Percentiles rank a stretch among this genome's conserved stretches.
Conservation (phyloP, 2,113 vertebrate species). For the Amblyopsis rosae region DNA sequence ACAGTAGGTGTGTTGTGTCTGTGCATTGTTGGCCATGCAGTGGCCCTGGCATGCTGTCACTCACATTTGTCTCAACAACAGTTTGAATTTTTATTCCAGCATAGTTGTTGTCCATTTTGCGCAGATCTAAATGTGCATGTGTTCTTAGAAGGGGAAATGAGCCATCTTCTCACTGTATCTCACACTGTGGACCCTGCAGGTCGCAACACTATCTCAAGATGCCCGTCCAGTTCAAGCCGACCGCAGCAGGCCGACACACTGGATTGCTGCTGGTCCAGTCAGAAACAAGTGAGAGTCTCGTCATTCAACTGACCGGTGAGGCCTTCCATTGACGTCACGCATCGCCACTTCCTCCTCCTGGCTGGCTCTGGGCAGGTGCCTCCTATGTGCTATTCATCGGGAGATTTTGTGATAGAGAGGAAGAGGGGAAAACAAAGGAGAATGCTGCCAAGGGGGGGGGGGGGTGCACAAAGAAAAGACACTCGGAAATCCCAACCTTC, state of each 20-base stretch:
- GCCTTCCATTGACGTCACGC: slow-evolving; percentile 64
- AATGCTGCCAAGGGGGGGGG: neutral
- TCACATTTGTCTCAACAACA: neutral
- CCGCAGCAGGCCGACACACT: slow-evolving; percentile 76
- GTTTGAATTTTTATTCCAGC: neutral
- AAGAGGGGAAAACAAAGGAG: neutral
- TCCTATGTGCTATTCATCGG: slow-evolving; percentile 15
- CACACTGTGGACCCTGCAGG: slow-evolving; percentile 61
- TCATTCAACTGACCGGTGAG: slow-evolving; percentile 85
- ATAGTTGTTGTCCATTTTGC: neutral
- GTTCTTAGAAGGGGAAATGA: neutral
- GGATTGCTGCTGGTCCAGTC: slow-evolving; percentile 81
- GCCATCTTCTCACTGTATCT: neutral
- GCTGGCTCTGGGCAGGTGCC: slow-evolving; percentile 17
- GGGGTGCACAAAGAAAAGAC: slow-evolving; percentile 14
- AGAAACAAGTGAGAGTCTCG: slow-evolving; percentile 73
- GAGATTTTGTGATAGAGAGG: slow-evolving; percentile 10
- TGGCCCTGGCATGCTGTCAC: slow-evolving; percentile 21
- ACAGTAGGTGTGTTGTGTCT: slow-evolving; percentile 21
- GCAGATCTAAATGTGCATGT: neutral
- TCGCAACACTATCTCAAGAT: slow-evolving; percentile 92
- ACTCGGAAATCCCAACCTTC: slow-evolving; percentile 6
- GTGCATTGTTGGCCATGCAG: slow-evolving; percentile 6
- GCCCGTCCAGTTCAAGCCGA: slow-evolving; percentile 91
- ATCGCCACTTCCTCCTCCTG: slow-evolving; percentile 8